Conservation (phyloP, 1,140 invertebrate species). For the Himalopsyche phryganea region DNA sequence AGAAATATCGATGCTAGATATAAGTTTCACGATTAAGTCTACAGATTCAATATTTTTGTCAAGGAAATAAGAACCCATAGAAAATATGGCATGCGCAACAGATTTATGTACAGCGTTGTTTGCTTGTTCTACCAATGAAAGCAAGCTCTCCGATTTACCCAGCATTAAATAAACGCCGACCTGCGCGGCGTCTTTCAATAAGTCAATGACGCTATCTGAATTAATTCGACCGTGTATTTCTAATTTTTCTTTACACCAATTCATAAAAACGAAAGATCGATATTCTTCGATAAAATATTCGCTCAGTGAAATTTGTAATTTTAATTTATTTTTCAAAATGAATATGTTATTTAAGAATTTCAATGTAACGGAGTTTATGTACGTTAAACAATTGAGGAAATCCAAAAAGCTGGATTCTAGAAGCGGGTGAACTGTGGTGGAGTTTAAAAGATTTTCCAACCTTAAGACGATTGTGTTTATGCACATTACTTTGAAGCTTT, state of each 20-base stretch:
- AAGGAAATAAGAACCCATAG: slow-evolving; percentile 10
- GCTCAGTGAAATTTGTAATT: slow-evolving; percentile 20
- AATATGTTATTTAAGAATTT: slow-evolving; percentile 22
- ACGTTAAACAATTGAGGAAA: slow-evolving; percentile 23
- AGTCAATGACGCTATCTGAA: background rate
- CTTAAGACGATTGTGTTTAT: slow-evolving; percentile 11
- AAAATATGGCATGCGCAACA: slow-evolving; percentile 17
- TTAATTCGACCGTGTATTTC: background rate
- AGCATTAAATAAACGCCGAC: slow-evolving; percentile 20
- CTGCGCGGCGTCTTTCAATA: slow-evolving; percentile 7
- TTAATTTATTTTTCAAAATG: slow-evolving; percentile 26
- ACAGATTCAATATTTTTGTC: slow-evolving; percentile 20
- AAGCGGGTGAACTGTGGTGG: background rate
- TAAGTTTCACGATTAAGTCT: slow-evolving; percentile 26
- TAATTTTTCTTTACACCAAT: slow-evolving; percentile 23
- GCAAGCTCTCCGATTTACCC: slow-evolving; percentile 20
- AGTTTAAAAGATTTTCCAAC: slow-evolving; percentile 23
- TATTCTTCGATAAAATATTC: slow-evolving; percentile 25
- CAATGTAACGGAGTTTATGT: slow-evolving; percentile 2
- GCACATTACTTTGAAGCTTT: slow-evolving; percentile 22
- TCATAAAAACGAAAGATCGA: slow-evolving; percentile 18
- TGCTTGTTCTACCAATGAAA: slow-evolving; percentile 9
- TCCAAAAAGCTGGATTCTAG: slow-evolving; percentile 25
- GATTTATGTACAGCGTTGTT: background rate
- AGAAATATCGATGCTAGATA: slow-evolving; percentile 4